Evolutionary conservation across 35 echinoderm and acorn worm species (phyloP).

Genomic region (Apostichopus japonicus): DNA sequence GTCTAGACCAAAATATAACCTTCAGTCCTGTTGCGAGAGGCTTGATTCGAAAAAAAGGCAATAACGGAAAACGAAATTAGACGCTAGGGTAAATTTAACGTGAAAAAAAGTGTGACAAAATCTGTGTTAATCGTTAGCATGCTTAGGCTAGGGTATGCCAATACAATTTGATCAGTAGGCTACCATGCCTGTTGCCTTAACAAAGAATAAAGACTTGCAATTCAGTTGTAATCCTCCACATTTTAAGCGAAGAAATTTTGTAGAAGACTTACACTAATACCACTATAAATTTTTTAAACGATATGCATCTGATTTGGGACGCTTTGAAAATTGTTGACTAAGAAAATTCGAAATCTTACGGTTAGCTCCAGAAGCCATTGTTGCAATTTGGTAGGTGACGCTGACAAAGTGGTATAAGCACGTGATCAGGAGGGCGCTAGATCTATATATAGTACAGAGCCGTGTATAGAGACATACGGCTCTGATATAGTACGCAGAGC

Average conservation of each 20-base stretch:
- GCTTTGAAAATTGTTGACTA: not conserved
- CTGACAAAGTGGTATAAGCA: too few species aligned
- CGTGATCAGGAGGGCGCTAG: too few species aligned
- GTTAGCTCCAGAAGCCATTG: conserved; percentile 9
- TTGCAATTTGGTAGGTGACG: not conserved
- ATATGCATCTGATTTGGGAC: not conserved
- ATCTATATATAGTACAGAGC: too few species aligned
- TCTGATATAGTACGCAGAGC: too few species aligned
- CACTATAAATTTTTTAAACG: not conserved
- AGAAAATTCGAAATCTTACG: not conserved
- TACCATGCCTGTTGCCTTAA: not conserved
- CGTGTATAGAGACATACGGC: too few species aligned
- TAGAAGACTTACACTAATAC: not conserved
- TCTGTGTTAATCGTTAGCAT: too few species aligned
- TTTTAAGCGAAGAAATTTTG: not conserved
- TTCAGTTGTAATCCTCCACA: not conserved
- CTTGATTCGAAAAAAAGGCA: too few species aligned
- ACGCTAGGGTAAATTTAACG: too few species aligned
- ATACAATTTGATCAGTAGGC: not conserved
- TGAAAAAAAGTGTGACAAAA: too few species aligned
- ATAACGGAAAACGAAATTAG: too few species aligned
- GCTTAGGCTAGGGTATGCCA: not conserved
- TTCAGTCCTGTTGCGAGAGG: too few species aligned
- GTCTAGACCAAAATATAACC: too few species aligned
- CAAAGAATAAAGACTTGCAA: not conserved